phyloP scores from a whole-genome alignment of 2,797 vertebrate genomes.

The Falco naumanni region DNA sequence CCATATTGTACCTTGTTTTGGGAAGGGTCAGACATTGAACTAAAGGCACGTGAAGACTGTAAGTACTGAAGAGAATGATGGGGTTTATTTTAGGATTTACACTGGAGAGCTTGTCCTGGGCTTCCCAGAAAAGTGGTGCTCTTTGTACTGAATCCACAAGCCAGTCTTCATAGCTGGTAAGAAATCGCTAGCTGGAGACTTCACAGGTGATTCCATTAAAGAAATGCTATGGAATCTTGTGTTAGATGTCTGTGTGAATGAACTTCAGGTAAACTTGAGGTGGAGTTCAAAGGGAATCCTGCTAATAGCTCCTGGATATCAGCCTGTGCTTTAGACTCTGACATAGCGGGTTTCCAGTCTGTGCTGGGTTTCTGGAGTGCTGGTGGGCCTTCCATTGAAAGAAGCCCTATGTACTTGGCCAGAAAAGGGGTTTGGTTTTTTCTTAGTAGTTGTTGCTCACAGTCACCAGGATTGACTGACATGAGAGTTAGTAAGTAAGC shows the following conservation, averaged over 20 bases:
- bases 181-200: background rate
- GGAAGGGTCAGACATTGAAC: background rate
- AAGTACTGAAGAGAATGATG: background rate
- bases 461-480: background rate
- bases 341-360: background rate
- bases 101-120: background rate
- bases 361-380: background rate
- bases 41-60: background rate
- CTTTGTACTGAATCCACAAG: background rate
- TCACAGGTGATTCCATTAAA: background rate
- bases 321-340: background rate
- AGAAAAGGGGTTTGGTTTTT: background rate
- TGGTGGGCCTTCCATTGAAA: background rate
- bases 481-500: background rate
- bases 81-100: background rate
- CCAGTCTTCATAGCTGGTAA: background rate
- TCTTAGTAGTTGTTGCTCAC: background rate
- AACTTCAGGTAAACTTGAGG: background rate
- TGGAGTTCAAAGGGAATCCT: background rate
- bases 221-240: background rate
- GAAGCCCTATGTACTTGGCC: background rate
- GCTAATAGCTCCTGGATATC: background rate
- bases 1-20: background rate
- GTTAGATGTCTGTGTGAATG: background rate
- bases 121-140: background rate